Evolutionary conservation across 2,888 invertebrate species (phyloP), one percentile per base, ranked within the genome.

Genomic region (Erebia ligea): DNA sequence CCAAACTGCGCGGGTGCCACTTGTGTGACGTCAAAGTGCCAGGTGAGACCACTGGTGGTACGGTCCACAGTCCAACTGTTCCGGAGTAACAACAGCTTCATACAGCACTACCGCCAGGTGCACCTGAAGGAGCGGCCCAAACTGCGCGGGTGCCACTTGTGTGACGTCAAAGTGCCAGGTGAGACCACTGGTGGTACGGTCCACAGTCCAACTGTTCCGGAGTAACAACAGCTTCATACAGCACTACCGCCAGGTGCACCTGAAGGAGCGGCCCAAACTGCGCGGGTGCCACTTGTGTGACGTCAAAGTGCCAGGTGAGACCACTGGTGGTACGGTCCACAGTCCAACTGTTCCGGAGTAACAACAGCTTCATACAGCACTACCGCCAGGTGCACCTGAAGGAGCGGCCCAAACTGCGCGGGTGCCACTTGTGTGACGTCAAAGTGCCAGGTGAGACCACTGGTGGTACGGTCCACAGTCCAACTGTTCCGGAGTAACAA

Each of bases 201-300:
- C n/a, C n/a, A n/a, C n/a, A n/a, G n/a, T n/a, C n/a, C n/a, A n/a
- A n/a, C n/a, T 67, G 1, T 87, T 83, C 76, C 76, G 79, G 0
- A 81, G 80, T 0, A 82, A 84, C 61, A 80, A 82, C 0, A 76
- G 82, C 2, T 80, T 85, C 15, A 83, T 82, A 0, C 86, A 86
- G 54, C 87, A 87, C 73, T 82, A 86, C 69, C 75, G 82, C 0
- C 82, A 82, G 58, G 85, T 86, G 2, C 87, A 87, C 57, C 74
- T 85, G 11, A 85, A 87, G 71, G 74, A 76, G 17, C 76, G 84
- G 0, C 85, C 84, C 0, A 78, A 78, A 63, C 76, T 80, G 11
- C 72, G 86, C 0, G 82, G 83, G 67, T 88, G 87, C 62, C 82
- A 84, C 1, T 76, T 83, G n/a, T 88, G 87, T 68, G 78, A 82